A percentile compares a stretch with the other conserved stretches of the same genome.
phyloP scores from a whole-genome alignment of 1,140 invertebrate genomes.

The Kradibia gibbosae region DNA sequence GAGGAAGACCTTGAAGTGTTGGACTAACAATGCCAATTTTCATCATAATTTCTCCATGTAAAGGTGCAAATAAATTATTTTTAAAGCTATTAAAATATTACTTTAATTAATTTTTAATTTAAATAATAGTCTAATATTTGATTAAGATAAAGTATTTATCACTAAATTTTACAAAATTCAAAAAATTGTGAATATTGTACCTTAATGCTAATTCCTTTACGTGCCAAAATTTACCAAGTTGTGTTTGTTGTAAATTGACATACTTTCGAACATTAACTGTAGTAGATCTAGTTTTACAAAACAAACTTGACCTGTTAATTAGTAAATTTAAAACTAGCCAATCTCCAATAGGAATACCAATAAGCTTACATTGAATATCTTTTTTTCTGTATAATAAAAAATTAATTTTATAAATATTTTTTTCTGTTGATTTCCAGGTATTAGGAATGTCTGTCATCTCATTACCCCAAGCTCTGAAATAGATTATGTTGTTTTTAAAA shows the following conservation, averaged over 20 bases:
- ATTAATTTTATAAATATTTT: conserved; percentile 53
- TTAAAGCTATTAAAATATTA: conserved; percentile 58
- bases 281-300: conserved; percentile 25
- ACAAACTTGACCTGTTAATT: conserved; percentile 25
- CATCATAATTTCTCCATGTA: conserved; percentile 57
- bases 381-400: conserved; percentile 45
- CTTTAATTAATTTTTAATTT: conserved; percentile 18
- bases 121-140: not conserved
- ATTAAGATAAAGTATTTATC: not conserved
- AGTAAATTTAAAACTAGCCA: conserved; percentile 58
- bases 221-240: conserved; percentile 58
- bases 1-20: conserved; percentile 58
- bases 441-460: conserved; percentile 37
- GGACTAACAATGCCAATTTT: conserved; percentile 55
- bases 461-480: conserved; percentile 37
- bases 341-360: conserved; percentile 57
- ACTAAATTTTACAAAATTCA: not conserved
- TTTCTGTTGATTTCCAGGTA: conserved; percentile 10
- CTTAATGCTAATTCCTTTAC: conserved; percentile 60
- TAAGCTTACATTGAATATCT: conserved; percentile 54
- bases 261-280: conserved; percentile 52
- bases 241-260: conserved; percentile 57
- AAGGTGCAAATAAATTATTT: conserved; percentile 54
- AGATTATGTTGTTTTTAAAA: conserved; percentile 2
- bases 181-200: conserved; percentile 46